Evolutionary conservation across 2,113 vertebrate genomes (phyloP).

Genomic region (Macrotus californicus): DNA sequence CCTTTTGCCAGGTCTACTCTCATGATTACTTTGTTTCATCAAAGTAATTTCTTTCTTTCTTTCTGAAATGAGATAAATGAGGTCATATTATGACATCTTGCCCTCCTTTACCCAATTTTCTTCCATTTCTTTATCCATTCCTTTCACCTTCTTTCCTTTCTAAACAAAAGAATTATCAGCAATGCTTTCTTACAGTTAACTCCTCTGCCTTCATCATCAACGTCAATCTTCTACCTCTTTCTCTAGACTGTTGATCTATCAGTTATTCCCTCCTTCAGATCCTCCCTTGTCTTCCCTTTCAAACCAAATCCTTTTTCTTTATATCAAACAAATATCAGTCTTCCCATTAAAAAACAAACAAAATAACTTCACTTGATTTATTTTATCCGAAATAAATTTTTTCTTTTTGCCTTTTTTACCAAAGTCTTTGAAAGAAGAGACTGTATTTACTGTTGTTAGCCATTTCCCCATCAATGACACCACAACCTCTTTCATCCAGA

Average conservation of each 20-base stretch:
- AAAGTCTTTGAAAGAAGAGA: background rate
- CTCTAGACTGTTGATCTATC: background rate
- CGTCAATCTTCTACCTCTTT: background rate
- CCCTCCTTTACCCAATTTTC: background rate
- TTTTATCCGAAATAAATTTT: background rate
- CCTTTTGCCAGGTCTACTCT: background rate
- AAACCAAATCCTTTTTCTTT: background rate
- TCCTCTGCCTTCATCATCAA: background rate
- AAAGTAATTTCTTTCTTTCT: too few species aligned
- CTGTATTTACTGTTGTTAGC: background rate
- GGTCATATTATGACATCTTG: background rate
- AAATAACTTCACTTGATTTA: background rate
- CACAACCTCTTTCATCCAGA: background rate
- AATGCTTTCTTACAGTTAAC: background rate
- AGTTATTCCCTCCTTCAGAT: background rate
- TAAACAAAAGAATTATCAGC: background rate
- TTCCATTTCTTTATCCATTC: background rate
- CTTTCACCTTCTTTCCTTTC: background rate
- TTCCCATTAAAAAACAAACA: background rate
- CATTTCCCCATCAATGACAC: background rate
- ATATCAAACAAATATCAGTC: background rate
- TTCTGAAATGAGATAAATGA: background rate
- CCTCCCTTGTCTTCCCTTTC: background rate
- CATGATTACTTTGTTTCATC: background rate
- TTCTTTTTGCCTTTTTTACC: background rate